Conservation (phyloP, 2,113 vertebrate genomes). For the Caranx melampygus region DNA sequence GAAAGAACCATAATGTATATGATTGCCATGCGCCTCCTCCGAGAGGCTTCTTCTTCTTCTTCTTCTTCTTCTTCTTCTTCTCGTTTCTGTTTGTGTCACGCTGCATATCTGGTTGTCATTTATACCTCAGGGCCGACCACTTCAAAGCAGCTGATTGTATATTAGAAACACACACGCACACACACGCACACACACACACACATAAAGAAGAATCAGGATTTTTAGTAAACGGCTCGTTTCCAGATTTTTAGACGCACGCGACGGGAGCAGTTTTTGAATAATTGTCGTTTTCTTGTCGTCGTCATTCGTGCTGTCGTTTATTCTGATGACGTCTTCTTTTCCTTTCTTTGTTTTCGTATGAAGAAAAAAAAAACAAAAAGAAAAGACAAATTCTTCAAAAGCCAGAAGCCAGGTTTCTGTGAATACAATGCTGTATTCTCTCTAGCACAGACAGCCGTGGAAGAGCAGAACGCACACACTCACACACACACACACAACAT, state of each 20-base stretch:
- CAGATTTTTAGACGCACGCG: conserved; percentile 63
- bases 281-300: conserved; percentile 37
- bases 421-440: conserved; percentile 72
- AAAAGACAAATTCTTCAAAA: conserved; percentile 52
- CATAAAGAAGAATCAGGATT: conserved; percentile 77
- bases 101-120: conserved; percentile 82
- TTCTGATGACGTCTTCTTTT: conserved; percentile 39
- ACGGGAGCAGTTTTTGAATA: conserved; percentile 65
- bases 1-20: conserved; percentile 56
- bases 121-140: conserved; percentile 84
- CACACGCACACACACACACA: conserved; percentile 62
- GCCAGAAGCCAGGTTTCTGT: conserved; percentile 73
- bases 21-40: conserved; percentile 65
- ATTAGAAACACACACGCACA: conserved; percentile 66
- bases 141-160: conserved; percentile 85
- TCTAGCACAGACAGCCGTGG: conserved; percentile 73
- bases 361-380: conserved; percentile 25
- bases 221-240: conserved; percentile 70
- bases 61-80: too few relatives aligned
- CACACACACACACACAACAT: conserved; percentile 45
- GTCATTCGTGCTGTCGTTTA: conserved; percentile 55
- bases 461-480: conserved; percentile 61
- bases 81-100: conserved; percentile 62
- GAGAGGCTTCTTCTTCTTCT: conserved; percentile 30
- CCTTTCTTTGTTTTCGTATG: conserved; percentile 38